These are phyloP conservation scores for Neotoxoptera formosana DNA, from an alignment of 1,140 invertebrate genomes.

Conservation along the genomic window DNA sequence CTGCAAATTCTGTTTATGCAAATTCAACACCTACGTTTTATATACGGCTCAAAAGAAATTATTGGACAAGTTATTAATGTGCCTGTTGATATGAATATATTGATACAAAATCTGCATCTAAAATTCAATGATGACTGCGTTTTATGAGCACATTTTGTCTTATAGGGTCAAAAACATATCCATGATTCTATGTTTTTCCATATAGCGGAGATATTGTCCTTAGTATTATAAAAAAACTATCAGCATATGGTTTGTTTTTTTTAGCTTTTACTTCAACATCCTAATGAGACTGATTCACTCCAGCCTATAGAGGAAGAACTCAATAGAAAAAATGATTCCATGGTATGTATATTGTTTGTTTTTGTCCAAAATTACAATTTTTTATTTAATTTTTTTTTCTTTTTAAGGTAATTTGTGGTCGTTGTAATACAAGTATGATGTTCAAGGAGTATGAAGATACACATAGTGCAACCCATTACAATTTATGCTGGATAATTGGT, in stretches of 20 bases:
- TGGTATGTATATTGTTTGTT: conserved; percentile 21
- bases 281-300: background rate
- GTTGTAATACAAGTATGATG: conserved; percentile 55
- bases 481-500: conserved; percentile 57
- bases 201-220: background rate
- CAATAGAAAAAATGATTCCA: background rate
- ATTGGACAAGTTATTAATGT: too few species aligned
- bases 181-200: background rate
- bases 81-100: background rate
- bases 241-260: background rate
- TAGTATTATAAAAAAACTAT: background rate
- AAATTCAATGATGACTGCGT: background rate
- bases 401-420: conserved; percentile 57
- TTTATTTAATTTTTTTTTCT: background rate
- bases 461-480: conserved; percentile 57
- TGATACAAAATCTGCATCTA: background rate
- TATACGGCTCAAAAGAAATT: too few species aligned
- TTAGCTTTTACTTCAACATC: background rate
- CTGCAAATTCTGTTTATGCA: too few species aligned
- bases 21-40: too few species aligned
- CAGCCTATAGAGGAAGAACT: background rate
- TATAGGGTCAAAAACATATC: background rate
- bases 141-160: background rate
- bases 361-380: background rate
- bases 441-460: conserved; percentile 40